A percentile compares a stretch with the other conserved stretches of the same genome.
These are phyloP conservation scores for Siniperca scherzeri DNA, from an alignment of 2,797 vertebrate species.

Conservation along the genomic window DNA sequence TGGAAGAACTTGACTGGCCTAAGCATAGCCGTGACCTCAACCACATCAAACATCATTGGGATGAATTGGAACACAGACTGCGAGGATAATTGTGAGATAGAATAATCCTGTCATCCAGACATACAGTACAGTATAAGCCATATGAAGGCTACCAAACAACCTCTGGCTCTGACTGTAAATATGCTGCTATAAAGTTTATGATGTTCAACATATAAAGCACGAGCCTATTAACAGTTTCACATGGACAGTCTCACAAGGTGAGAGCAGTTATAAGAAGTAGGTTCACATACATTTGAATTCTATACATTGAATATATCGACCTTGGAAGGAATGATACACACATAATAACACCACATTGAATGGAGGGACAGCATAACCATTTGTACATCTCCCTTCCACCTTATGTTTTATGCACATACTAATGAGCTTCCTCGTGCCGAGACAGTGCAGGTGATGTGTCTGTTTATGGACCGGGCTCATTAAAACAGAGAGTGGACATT, in stretches of 20 bases:
- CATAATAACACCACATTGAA: constrained; percentile 64
- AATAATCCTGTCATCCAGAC: neutral
- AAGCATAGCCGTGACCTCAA: neutral
- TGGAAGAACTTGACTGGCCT: neutral
- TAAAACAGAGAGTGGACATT: constrained; percentile 63
- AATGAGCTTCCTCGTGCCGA: constrained; percentile 62
- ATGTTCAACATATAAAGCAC: constrained; percentile 39
- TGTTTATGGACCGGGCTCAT: constrained; percentile 69
- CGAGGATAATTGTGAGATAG: neutral
- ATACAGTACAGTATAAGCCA: neutral
- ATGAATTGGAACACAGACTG: constrained; percentile 2
- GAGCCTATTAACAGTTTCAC: constrained; percentile 21
- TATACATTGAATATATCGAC: constrained; percentile 40
- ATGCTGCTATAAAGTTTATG: constrained; percentile 26
- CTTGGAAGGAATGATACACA: constrained; percentile 58
- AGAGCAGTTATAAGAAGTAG: constrained; percentile 23
- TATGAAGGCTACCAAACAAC: constrained; percentile 29
- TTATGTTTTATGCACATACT: constrained; percentile 77
- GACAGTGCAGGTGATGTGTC: constrained; percentile 64
- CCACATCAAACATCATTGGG: neutral
- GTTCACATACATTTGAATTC: constrained; percentile 47
- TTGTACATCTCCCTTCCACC: constrained; percentile 58
- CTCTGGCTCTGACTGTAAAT: constrained; percentile 29
- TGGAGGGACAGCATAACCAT: constrained; percentile 48
- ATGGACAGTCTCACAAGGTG: constrained; percentile 22